These are phyloP conservation scores for Rhopalosiphum nymphaeae DNA, from an alignment of 2,888 invertebrate species.

Conservation along the genomic window DNA sequence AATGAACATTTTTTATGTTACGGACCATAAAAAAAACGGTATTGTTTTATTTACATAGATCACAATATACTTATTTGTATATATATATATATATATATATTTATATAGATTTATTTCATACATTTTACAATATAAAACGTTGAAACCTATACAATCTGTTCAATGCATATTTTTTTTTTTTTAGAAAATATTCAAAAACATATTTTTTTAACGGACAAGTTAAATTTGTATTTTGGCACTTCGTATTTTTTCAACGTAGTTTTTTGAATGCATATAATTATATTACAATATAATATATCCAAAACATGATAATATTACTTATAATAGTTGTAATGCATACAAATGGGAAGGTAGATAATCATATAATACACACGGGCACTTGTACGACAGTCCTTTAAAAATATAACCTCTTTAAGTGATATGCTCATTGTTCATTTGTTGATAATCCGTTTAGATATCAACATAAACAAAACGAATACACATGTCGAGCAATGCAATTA, in stretches of 20 bases:
- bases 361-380: not conserved
- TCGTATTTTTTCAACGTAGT: not conserved
- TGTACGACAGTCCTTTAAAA: not conserved
- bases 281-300: not conserved
- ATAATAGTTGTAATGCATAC: not conserved
- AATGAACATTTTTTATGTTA: not conserved
- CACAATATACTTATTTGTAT: not conserved
- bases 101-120: not conserved
- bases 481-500: not conserved
- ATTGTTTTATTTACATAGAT: not conserved
- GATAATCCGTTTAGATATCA: not conserved
- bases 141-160: not conserved
- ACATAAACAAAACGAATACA: not conserved
- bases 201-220: not conserved
- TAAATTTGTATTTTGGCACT: not conserved
- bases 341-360: not conserved
- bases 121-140: not conserved
- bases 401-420: not conserved
- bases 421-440: not conserved
- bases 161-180: not conserved
- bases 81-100: not conserved
- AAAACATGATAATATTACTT: not conserved
- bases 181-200: no score
- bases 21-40: not conserved
- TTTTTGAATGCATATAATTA: not conserved